Evolutionary conservation across 2,797 vertebrate genomes (phyloP).

Genomic region (Apodemus agrarius): DNA sequence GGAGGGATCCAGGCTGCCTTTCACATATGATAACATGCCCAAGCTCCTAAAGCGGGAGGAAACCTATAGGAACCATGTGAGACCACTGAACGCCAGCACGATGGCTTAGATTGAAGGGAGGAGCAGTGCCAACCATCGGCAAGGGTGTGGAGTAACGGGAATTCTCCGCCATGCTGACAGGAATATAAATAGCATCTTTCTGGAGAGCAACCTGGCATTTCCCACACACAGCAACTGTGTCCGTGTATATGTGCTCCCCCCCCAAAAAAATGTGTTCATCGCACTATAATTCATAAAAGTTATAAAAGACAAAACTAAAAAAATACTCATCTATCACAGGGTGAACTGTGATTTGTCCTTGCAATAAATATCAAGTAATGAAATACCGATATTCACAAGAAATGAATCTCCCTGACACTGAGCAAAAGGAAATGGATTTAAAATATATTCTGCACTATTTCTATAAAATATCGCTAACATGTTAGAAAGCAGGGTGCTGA

Average conservation of each 20-base stretch:
- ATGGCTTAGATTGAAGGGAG: neutral
- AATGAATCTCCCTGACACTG: neutral
- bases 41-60: neutral
- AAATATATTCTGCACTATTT: neutral
- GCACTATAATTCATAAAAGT: neutral
- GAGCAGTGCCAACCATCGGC: neutral
- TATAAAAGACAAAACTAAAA: conserved; percentile 6
- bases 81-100: neutral
- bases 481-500: neutral
- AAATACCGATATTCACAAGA: neutral
- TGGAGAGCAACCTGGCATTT: neutral
- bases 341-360: neutral
- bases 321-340: neutral
- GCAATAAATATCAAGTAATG: neutral
- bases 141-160: neutral
- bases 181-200: neutral
- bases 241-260: neutral
- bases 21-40: neutral
- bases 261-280: neutral
- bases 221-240: neutral
- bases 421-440: conserved; percentile 8
- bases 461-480: neutral
- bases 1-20: neutral
- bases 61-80: no score
- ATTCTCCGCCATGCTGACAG: neutral